A percentile compares a stretch with the other conserved stretches of the same genome.
Evolutionary conservation across 2,888 invertebrate genomes (phyloP).

Genomic region (Torymus tubicola): DNA sequence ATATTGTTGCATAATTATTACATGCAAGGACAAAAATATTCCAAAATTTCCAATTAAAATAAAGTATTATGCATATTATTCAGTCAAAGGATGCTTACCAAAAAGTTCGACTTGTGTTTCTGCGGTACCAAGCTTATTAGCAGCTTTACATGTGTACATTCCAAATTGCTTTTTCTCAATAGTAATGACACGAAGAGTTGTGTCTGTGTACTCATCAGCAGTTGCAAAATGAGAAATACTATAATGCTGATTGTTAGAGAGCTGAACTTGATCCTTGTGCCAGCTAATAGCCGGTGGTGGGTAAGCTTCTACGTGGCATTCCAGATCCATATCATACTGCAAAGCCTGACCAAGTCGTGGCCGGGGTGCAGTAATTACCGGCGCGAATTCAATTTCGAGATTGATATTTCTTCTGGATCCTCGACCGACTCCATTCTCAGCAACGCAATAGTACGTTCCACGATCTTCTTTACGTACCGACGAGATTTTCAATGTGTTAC

Average conservation of each 20-base stretch:
- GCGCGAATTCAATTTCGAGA: slow-evolving; percentile 92
- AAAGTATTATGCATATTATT: slow-evolving; percentile 30
- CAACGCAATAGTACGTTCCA: slow-evolving; percentile 95
- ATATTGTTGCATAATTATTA: neutral
- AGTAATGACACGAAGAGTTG: slow-evolving; percentile 91
- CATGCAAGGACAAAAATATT: slow-evolving; percentile 2
- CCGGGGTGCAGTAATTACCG: slow-evolving; percentile 89
- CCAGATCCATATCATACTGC: slow-evolving; percentile 95
- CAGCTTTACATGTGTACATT: slow-evolving; percentile 90
- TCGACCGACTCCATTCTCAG: slow-evolving; percentile 91
- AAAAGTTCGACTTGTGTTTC: slow-evolving; percentile 89
- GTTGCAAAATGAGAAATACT: slow-evolving; percentile 94
- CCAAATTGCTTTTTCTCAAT: slow-evolving; percentile 95
- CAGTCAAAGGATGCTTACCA: slow-evolving; percentile 79
- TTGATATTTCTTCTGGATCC: slow-evolving; percentile 92
- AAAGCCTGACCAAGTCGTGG: slow-evolving; percentile 91
- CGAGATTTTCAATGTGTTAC: slow-evolving; percentile 87
- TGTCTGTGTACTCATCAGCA: slow-evolving; percentile 94
- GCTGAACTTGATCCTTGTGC: slow-evolving; percentile 89
- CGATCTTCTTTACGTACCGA: slow-evolving; percentile 91
- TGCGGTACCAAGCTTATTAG: slow-evolving; percentile 90
- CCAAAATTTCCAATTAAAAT: slow-evolving; percentile 11
- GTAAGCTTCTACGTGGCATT: slow-evolving; percentile 96
- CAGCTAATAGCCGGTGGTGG: slow-evolving; percentile 95
- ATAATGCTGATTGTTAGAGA: slow-evolving; percentile 94